phyloP scores from a whole-genome alignment of 2,797 vertebrate genomes.

The Danio choprae region DNA sequence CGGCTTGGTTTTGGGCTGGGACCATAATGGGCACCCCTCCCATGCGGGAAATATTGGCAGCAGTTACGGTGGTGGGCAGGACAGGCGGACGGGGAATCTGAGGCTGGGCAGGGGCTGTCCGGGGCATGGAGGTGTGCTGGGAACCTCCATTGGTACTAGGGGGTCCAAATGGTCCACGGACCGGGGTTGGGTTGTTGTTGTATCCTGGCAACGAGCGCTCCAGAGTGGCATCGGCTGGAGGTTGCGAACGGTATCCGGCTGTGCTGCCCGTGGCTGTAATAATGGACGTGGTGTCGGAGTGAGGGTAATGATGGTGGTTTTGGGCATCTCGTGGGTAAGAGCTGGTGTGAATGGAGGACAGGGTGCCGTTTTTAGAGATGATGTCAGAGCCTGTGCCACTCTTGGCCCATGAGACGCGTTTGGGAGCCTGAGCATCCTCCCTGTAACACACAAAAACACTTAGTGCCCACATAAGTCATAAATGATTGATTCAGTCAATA shows the following conservation, averaged over 20 bases:
- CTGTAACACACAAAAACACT: slow-evolving; percentile 69
- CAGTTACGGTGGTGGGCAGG: slow-evolving; percentile 70
- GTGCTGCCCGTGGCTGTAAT: slow-evolving; percentile 82
- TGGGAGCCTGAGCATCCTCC: slow-evolving; percentile 92
- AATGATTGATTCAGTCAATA: not conserved
- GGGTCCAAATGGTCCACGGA: slow-evolving; percentile 49
- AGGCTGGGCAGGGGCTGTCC: slow-evolving; percentile 72
- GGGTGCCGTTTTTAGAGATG: slow-evolving; percentile 92
- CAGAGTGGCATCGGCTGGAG: slow-evolving; percentile 74
- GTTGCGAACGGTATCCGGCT: slow-evolving; percentile 72
- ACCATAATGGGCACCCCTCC: slow-evolving; percentile 93
- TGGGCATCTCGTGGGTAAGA: slow-evolving; percentile 75
- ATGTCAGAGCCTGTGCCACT: slow-evolving; percentile 84
- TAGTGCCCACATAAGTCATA: not conserved
- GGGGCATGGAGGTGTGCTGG: slow-evolving; percentile 61
- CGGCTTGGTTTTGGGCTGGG: slow-evolving; percentile 91
- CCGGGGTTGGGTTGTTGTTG: slow-evolving; percentile 70
- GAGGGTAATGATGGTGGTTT: slow-evolving; percentile 75
- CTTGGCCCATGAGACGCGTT: slow-evolving; percentile 89
- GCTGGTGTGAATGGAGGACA: slow-evolving; percentile 89
- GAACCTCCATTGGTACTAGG: slow-evolving; percentile 36
- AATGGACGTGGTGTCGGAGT: slow-evolving; percentile 86
- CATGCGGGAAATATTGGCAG: slow-evolving; percentile 85
- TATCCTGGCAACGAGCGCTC: slow-evolving; percentile 67
- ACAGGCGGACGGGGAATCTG: slow-evolving; percentile 67